A percentile compares a stretch with the other conserved stretches of the same genome.
Evolutionary conservation across 2,113 vertebrate species (phyloP).

Genomic region (Glareola pratincola): DNA sequence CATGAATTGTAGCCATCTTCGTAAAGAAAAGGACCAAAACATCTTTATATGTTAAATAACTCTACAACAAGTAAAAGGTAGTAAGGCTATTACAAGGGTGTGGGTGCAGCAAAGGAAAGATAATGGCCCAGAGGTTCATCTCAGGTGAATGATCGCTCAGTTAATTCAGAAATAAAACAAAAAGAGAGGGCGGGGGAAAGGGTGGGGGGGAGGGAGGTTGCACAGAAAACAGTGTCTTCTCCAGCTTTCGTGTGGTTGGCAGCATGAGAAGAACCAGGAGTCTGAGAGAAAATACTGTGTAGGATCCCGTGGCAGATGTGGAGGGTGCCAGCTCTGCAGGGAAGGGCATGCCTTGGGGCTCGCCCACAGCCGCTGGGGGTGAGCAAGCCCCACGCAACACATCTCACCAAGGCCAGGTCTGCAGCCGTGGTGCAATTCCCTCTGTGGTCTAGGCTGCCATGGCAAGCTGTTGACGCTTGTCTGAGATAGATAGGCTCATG

Average conservation of each 20-base stretch:
- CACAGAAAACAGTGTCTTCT: background rate
- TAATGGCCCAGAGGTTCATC: constrained; percentile 29
- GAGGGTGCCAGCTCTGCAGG: background rate
- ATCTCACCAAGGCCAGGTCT: background rate
- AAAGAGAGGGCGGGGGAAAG: background rate
- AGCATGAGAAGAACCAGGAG: background rate
- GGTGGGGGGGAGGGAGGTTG: background rate
- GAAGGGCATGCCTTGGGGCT: background rate
- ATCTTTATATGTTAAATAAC: constrained; percentile 55
- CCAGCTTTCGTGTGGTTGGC: background rate
- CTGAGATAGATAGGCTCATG: background rate
- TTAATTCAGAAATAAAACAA: constrained; percentile 29
- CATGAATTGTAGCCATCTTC: constrained; percentile 54
- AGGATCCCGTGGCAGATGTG: background rate
- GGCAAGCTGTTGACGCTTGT: background rate
- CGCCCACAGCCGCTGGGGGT: fast-evolving
- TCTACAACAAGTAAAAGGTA: constrained; percentile 49
- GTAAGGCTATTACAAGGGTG: constrained; percentile 29
- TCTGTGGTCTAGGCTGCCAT: fast-evolving
- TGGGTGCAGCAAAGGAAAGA: background rate
- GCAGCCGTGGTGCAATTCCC: background rate
- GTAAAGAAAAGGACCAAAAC: constrained; percentile 51
- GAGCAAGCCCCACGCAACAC: background rate
- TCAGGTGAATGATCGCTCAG: background rate
- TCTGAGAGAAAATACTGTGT: background rate